Evolutionary conservation across 2,113 vertebrate genomes (phyloP).

Genomic region (Forbesichthys agassizii): DNA sequence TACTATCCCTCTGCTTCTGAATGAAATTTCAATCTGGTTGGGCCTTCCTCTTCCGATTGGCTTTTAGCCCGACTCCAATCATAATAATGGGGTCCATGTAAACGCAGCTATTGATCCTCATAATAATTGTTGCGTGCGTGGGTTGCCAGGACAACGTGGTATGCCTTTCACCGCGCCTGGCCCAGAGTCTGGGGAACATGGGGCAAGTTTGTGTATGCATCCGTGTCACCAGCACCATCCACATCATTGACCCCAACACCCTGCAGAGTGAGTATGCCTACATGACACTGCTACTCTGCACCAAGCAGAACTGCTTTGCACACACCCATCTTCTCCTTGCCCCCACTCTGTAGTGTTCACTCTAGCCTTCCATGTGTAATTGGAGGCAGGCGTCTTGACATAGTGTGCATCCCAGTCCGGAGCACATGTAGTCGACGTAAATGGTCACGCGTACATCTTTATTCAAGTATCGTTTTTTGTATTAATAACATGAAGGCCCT

Average conservation of each 20-base stretch:
- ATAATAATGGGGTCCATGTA: too few relatives aligned
- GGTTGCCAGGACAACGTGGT: conserved; percentile 90
- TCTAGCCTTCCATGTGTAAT: too few relatives aligned
- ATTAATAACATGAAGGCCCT: too few relatives aligned
- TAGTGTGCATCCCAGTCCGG: too few relatives aligned
- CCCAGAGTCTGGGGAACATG: conserved; percentile 95
- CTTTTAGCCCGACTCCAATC: background rate
- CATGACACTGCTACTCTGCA: background rate
- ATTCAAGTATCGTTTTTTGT: too few relatives aligned
- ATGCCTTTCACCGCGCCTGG: conserved; percentile 91
- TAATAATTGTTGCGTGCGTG: conserved; percentile 16
- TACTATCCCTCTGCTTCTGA: too few relatives aligned
- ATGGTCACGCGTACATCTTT: too few relatives aligned
- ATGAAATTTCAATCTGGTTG: too few relatives aligned
- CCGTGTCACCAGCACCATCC: conserved; percentile 89
- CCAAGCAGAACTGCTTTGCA: background rate
- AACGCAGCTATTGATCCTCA: background rate
- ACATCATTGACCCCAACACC: conserved; percentile 92
- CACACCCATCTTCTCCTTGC: too few relatives aligned
- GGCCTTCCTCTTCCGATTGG: background rate
- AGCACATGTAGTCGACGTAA: too few relatives aligned
- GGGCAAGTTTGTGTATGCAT: conserved; percentile 93
- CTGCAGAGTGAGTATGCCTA: conserved; percentile 85
- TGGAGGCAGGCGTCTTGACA: too few relatives aligned
- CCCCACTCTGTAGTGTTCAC: too few relatives aligned